A percentile compares a stretch with the other conserved stretches of the same genome.
phyloP scores from a whole-genome alignment of 2,113 vertebrate genomes.

The Cacatua alba region DNA sequence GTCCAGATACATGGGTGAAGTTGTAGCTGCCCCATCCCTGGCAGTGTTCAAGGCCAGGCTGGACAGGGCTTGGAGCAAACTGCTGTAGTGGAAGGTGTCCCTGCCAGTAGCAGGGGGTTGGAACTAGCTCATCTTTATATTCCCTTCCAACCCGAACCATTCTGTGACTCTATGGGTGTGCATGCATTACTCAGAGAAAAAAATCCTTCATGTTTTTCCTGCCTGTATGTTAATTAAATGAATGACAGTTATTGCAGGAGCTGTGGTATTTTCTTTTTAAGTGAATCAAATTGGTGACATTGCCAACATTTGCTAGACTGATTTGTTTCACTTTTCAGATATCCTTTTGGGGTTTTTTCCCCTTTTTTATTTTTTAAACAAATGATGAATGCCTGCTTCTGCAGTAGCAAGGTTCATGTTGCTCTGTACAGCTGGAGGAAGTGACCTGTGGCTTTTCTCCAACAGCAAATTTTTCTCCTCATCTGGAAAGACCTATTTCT shows the following conservation, averaged over 20 bases:
- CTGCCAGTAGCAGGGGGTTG: not conserved
- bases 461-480: not conserved
- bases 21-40: not conserved
- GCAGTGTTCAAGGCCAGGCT: not conserved
- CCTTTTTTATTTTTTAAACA: not conserved
- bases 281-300: not conserved
- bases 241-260: not conserved
- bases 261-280: not conserved
- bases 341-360: fast-evolving
- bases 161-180: not conserved
- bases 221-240: not conserved
- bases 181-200: not conserved
- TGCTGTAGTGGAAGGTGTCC: not conserved
- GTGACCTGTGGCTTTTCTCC: not conserved
- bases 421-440: not conserved
- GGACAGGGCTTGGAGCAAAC: not conserved
- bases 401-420: not conserved
- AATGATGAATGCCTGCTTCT: not conserved
- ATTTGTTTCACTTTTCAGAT: not conserved
- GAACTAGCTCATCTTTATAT: not conserved
- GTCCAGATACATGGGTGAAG: not conserved
- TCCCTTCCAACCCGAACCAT: not conserved
- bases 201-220: fast-evolving
- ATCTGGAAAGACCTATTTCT: not conserved
- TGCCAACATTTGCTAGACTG: not conserved